These are phyloP conservation scores for Ectropis crepuscularia DNA, from an alignment of 2,888 invertebrate species.

Conservation along the genomic window DNA sequence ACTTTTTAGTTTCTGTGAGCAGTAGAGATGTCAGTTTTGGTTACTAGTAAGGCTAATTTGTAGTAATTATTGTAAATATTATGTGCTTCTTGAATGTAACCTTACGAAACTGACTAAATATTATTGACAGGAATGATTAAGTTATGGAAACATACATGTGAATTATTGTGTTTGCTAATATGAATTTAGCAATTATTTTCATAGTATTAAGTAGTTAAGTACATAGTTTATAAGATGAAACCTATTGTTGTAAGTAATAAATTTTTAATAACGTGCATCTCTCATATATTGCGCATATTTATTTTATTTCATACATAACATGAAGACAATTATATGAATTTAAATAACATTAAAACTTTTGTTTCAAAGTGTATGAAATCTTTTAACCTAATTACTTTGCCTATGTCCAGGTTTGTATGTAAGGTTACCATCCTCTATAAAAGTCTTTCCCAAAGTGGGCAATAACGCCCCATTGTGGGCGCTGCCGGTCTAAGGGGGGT, in stretches of 20 bases:
- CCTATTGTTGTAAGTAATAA: conserved; percentile 81
- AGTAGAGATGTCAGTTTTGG: conserved; percentile 63
- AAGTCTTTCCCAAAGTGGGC: too few species aligned
- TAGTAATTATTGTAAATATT: conserved; percentile 82
- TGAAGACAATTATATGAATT: conserved; percentile 22
- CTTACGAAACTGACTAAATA: conserved; percentile 65
- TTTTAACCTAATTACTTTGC: conserved; percentile 10
- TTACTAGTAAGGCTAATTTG: conserved; percentile 56
- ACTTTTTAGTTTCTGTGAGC: background rate
- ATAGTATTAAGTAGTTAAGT: conserved; percentile 58
- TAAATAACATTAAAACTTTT: conserved; percentile 28
- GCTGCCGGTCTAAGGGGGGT: too few species aligned
- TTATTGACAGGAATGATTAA: conserved; percentile 59
- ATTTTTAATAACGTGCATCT: conserved; percentile 72
- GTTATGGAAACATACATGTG: conserved; percentile 68
- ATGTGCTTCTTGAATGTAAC: conserved; percentile 66
- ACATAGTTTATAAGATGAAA: conserved; percentile 75
- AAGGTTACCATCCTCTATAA: too few species aligned
- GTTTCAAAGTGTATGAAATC: conserved; percentile 24
- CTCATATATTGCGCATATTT: conserved; percentile 32
- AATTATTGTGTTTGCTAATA: conserved; percentile 78
- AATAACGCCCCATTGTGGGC: too few species aligned
- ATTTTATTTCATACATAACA: conserved; percentile 30
- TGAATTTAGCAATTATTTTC: conserved; percentile 73
- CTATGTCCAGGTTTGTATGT: background rate